Evolutionary conservation across 53 echinoderm and acorn worm species (phyloP).

Genomic region (Astropecten irregularis): DNA sequence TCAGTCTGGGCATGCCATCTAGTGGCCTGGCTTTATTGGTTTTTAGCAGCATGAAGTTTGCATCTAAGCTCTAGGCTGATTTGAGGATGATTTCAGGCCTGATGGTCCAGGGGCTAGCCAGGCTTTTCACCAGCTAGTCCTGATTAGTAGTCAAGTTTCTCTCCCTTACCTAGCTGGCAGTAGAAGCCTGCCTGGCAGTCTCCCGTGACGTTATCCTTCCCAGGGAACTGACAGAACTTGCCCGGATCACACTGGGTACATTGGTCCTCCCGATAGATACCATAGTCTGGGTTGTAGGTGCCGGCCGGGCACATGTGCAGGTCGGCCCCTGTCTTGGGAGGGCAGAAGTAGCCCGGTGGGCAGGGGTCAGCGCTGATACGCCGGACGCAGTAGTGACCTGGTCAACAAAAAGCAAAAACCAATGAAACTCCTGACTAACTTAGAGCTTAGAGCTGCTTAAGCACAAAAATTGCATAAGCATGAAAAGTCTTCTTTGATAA

Average conservation of each 20-base stretch:
- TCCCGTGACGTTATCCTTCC: constrained; percentile 77
- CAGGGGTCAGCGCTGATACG: constrained; percentile 94
- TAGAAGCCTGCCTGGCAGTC: constrained; percentile 89
- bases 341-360: constrained; percentile 94
- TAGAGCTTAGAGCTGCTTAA: no score
- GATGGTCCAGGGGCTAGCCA: no score
- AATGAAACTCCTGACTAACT: background rate
- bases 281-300: constrained; percentile 87
- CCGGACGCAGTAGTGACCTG: constrained; percentile 95
- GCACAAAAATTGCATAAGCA: no score
- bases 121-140: no score
- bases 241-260: constrained; percentile 90
- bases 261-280: constrained; percentile 79
- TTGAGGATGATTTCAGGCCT: no score
- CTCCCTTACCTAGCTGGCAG: constrained; percentile 66
- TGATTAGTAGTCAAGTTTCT: no score
- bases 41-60: no score
- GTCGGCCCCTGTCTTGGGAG: constrained; percentile 92
- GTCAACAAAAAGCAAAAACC: no score
- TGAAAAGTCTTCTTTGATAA: no score
- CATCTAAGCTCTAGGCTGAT: no score
- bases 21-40: no score
- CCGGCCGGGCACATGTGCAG: constrained; percentile 84
- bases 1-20: no score
- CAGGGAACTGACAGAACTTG: constrained; percentile 85